Conservation (phyloP, 2,888 invertebrate species). For the Meandrusa payeni region DNA sequence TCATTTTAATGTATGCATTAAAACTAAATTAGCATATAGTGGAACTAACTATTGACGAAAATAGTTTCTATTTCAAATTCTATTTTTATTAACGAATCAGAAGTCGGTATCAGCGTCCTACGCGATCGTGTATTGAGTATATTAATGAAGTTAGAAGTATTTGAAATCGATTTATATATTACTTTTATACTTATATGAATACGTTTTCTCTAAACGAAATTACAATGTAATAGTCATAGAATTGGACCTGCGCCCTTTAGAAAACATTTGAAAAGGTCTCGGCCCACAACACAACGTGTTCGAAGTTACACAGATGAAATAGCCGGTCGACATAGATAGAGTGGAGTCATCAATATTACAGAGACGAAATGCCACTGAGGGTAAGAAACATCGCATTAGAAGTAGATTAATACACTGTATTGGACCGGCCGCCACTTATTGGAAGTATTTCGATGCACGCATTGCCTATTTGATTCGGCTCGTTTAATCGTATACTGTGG, state of each 20-base stretch:
- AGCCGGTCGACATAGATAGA: slow-evolving; percentile 65
- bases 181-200: not conserved
- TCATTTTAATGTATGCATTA: no score
- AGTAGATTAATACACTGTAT: slow-evolving; percentile 68
- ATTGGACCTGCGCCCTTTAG: slow-evolving; percentile 32
- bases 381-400: slow-evolving; percentile 65
- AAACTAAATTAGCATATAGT: no score
- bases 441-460: slow-evolving; percentile 66
- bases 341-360: slow-evolving; percentile 64
- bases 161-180: no score
- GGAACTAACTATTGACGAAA: no score
- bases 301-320: slow-evolving; percentile 50
- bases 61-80: no score
- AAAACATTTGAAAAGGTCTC: slow-evolving; percentile 31
- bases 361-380: slow-evolving; percentile 45
- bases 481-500: slow-evolving; percentile 41
- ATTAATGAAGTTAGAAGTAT: no score
- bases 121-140: no score
- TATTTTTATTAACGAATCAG: no score
- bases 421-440: slow-evolving; percentile 34
- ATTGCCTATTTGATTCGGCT: slow-evolving; percentile 55
- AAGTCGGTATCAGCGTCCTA: no score
- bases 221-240: slow-evolving; percentile 15
- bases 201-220: not conserved
- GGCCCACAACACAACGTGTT: slow-evolving; percentile 36